Evolutionary conservation across 2,888 invertebrate genomes (phyloP).

Genomic region (Drosophila parthenogenetica): DNA sequence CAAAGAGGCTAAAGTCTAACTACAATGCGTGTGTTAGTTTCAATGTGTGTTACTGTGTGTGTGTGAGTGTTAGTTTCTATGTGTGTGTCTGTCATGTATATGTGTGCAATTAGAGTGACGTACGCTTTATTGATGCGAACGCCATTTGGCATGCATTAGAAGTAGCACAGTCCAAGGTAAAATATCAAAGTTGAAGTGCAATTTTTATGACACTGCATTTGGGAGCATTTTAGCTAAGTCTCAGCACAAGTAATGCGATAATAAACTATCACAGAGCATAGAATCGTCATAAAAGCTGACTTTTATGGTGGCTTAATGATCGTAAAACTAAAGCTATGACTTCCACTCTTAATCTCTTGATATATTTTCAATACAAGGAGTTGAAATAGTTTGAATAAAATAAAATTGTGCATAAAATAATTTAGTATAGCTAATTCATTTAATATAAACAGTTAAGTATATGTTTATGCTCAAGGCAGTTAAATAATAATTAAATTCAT

Average conservation of each 20-base stretch:
- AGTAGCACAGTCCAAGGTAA: constrained; percentile 67
- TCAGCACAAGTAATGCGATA: constrained; percentile 11
- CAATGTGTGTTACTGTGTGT: constrained; percentile 31
- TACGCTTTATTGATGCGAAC: constrained; percentile 77
- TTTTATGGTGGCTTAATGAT: constrained; percentile 7
- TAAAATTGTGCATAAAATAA: too few species aligned
- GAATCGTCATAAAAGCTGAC: constrained; percentile 4
- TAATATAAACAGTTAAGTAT: too few species aligned
- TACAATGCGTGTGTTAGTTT: constrained; percentile 50
- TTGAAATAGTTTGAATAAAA: too few species aligned
- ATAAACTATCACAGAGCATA: constrained; percentile 6
- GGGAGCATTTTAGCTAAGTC: constrained; percentile 29
- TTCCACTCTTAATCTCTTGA: not conserved
- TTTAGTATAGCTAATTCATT: too few species aligned
- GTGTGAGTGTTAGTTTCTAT: constrained; percentile 34
- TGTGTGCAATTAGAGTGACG: constrained; percentile 76
- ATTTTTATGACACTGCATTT: constrained; percentile 51
- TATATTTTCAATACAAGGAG: too few species aligned
- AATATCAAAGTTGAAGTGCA: constrained; percentile 78
- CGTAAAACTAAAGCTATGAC: not conserved
- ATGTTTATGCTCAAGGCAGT: too few species aligned
- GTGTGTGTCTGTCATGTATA: constrained; percentile 7
- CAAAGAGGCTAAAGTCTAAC: constrained; percentile 58
- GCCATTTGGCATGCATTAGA: constrained; percentile 79
- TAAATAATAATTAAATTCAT: too few species aligned